Evolutionary conservation across 2,113 vertebrate species (phyloP), one percentile per base, ranked within the genome.

Genomic region (Thamnophis sirtalis): DNA sequence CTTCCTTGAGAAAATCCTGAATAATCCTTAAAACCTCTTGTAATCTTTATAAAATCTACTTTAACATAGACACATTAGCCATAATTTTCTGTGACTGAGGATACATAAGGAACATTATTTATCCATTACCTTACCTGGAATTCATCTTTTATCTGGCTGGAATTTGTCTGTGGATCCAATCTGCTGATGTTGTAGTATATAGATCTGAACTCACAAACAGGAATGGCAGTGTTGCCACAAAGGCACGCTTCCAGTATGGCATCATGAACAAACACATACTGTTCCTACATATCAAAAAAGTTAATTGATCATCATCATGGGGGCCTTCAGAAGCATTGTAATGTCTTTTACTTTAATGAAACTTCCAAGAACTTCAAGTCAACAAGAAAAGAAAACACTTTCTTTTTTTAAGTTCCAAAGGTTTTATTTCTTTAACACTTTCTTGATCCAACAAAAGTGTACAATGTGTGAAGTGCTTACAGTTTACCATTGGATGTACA

Each of bases 101-200:
- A 88, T 84, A 87, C 9, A 86, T 0, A 22, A 0, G 2, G 11
- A 9, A 22, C 15, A 24, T 53, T 17, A 11, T 8, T 21, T 5
- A 15, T 43, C 73, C 73, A 80, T 43, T 43, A 3, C 15, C 93
- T 94, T 96, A 99, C 99, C 99, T 99, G 99, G 96, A 99, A 99
- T 94, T 99, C 99, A 51, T 99, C 99, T 97, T 99, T 99, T 94
- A 99, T 99, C 96, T 99, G 99, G 96, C 99, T 99, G 97, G 99
- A 99, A 97, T 99, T 99, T 93, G 99, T 99, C 97, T 99, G 99
- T 15, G 99, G 98, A 95, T 99, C 99, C 96, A 99, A 95, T 92
- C 99, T 98, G 97, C 98, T 99, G 98, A 99, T 99, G 95, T 99
- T 99, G 98, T 99, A 99, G 95, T 99, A 99, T 93, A 99, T 98